phyloP scores from a whole-genome alignment of 35 echinoderm and acorn worm genomes.

The Ophioderma brevispina region DNA sequence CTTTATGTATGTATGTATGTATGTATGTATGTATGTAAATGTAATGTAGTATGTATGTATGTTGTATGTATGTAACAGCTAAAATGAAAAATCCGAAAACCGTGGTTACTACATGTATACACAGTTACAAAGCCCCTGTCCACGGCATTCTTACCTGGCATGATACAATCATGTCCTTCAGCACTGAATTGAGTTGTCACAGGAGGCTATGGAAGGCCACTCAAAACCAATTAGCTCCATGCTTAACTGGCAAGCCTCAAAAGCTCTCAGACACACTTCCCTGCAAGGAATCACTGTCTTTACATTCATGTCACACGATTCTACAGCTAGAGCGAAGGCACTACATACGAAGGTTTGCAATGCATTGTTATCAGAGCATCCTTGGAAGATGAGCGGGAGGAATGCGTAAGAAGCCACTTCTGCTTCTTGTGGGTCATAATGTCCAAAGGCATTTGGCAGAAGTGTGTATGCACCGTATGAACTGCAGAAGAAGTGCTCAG shows the following conservation, averaged over 20 bases:
- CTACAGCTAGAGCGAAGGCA: too few species aligned
- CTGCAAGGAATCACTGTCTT: neutral
- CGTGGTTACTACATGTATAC: too few species aligned
- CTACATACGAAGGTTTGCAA: neutral
- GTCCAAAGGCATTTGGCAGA: neutral
- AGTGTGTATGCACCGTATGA: neutral
- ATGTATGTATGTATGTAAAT: too few species aligned
- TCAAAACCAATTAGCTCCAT: slow-evolving; percentile 1
- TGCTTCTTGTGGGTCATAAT: neutral
- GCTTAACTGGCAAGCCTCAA: neutral
- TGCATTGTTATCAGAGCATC: neutral
- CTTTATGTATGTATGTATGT: too few species aligned
- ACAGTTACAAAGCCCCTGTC: too few species aligned
- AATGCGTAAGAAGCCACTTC: neutral
- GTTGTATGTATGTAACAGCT: too few species aligned
- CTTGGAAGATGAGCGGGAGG: neutral
- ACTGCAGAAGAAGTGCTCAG: neutral
- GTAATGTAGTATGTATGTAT: too few species aligned
- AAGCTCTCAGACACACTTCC: neutral
- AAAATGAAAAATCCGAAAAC: too few species aligned
- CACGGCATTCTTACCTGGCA: neutral
- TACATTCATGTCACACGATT: neutral
- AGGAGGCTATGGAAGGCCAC: neutral
- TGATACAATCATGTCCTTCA: neutral
- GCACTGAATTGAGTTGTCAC: neutral